Evolutionary conservation across 2,888 invertebrate species (phyloP), one percentile per base, ranked within the genome.

Genomic region (Drosophila histrio): DNA sequence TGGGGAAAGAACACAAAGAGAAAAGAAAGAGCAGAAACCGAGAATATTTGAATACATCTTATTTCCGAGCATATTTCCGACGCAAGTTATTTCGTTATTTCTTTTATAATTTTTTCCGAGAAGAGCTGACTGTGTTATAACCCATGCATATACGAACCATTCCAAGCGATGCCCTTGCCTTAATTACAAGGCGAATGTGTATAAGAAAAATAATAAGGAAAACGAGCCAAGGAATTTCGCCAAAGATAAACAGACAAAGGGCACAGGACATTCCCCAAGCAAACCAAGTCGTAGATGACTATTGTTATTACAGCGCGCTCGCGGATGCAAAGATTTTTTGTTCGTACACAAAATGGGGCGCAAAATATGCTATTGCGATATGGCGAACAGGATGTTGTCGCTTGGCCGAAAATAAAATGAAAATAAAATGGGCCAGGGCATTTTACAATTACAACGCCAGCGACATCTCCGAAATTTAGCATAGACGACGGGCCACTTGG

Each of bases 191-290:
- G 61, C 67, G 64, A 64, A 63, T 34, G 69, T 56, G 64, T 61
- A 44, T 58, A 68, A 68, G 71, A 57, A 59, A 75, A 73, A 82
- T 77, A 76, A 87, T 64, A 75, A 75, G 60, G 58, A 57, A 72
- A 86, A 72, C 58, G 66, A 77, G 72, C 60, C 57, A 65, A 71
- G 49, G 65, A 86, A 79, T 73, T 77, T 76, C 43, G 26, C 58
- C 69, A 72, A 79, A 88, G 87, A 87, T 88, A 87, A 87, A 88
- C 88, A 79, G 73, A 88, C 88, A 88, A 88, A 76, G 72, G 46
- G 79, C 62, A 39, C 67, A 57, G 67, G 47, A 63, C 60, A 61
- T 32, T 41, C 43, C 17, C 11, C 19, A 44, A 34, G 49, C 26
- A 52, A 28, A 34, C 28, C 38, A 26, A 46, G 36, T 30, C n/a